Evolutionary conservation across 1,140 invertebrate genomes (phyloP), one percentile per base, ranked within the genome.

Genomic region (Eriosoma lanigerum): DNA sequence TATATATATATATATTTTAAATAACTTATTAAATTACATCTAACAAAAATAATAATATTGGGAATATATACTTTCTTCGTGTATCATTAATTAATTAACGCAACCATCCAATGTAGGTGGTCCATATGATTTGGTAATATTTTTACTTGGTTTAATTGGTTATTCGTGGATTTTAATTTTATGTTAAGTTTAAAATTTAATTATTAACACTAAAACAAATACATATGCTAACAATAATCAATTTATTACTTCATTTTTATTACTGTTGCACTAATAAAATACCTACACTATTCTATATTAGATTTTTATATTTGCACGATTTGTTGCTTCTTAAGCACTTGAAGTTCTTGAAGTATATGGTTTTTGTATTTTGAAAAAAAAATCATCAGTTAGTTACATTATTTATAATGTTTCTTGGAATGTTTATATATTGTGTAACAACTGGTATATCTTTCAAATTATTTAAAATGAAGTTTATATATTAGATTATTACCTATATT

Each of bases 51-150:
- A 48, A 75, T 75, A 38, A 56, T 38, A 58, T 38, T 44, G 72
- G 72, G 32, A 58, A 24, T 44, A 78, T 78, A 78, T 24, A 76
- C 52, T 78, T 58, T 75, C 17, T 21, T n/a, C 15, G 2, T 44
- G 13, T 68, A 68, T 68, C 46, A 24, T 46, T 68, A 68, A 56
- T 78, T 78, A 78, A 78, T 78, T 78, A 78, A 78, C 75, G 75
- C 75, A 78, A 78, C 75, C 75, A 78, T 78, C 75, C 75, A 78
- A 58, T 78, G 6, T 58, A 76, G 73, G 54, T 76, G 73, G 73
- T 60, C 56, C 13, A 76, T 46, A 58, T 78, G 24, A 78, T 78
- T 52, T 78, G 52, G 29, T 38, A 73, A 73, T 75, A 76, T 58
- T 58, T 58, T 58, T 50, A 54, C 38, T 56, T 44, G 15, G 32